Evolutionary conservation across 1,140 invertebrate species (phyloP).

Genomic region (Micrasema longulum): DNA sequence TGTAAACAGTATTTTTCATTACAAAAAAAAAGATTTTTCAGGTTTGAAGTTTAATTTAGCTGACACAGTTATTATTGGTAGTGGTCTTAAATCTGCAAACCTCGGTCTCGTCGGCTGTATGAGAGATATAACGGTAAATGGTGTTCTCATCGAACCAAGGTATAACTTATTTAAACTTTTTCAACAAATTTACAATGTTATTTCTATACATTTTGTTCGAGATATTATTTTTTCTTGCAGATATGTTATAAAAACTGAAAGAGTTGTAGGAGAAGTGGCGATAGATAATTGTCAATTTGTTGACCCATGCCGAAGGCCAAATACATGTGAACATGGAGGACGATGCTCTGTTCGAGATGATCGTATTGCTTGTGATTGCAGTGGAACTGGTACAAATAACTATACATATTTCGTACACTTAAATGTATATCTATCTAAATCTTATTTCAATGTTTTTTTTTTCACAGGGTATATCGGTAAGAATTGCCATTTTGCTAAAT

Average conservation of each 20-base stretch:
- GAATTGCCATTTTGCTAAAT: conserved; percentile 93
- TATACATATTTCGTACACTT: no score
- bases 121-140: conserved; percentile 87
- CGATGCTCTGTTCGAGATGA: conserved; percentile 91
- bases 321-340: conserved; percentile 92
- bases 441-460: no score
- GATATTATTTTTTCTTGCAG: conserved; percentile 62
- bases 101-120: conserved; percentile 91
- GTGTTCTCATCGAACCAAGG: conserved; percentile 75
- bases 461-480: conserved; percentile 88
- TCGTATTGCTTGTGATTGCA: conserved; percentile 88
- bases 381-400: no score
- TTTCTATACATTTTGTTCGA: not conserved
- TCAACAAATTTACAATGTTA: not conserved
- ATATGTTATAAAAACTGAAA: conserved; percentile 82
- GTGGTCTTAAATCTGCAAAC: conserved; percentile 74
- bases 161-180: no score
- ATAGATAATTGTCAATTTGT: conserved; percentile 92
- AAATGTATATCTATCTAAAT: no score
- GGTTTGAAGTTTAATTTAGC: conserved; percentile 70
- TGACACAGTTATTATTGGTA: conserved; percentile 79
- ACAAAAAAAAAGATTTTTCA: no score
- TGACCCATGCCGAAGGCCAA: conserved; percentile 88
- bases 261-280: conserved; percentile 87
- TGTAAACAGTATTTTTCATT: no score